Evolutionary conservation across 2,797 vertebrate species (phyloP), one percentile per base, ranked within the genome.

Genomic region (Sphaeramia orbicularis): DNA sequence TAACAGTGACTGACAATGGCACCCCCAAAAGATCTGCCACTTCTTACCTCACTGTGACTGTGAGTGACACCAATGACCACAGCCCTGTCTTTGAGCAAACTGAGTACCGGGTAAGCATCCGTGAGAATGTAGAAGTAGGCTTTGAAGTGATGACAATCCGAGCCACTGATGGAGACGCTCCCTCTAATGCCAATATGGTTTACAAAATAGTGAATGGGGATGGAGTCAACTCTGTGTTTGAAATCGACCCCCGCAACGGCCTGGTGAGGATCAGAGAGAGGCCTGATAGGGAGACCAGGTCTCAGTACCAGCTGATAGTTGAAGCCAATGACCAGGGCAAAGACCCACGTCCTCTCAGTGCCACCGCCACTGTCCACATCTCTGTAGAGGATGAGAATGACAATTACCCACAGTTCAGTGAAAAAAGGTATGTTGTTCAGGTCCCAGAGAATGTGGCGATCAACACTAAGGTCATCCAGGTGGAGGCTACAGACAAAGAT

Each of bases 251-350:
- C 0, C 93, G 95, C 5, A 96, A 96, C 0, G 98, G 98, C 0
- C 93, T 99, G 14, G 96, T 99, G 65, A 94, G 94, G 82, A 97
- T 97, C 7, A 85, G 93, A 6, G 95, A 96, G 3, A 87, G 78
- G 0, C 95, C 98, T 4, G 98, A 99, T 84, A 92, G 98, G 0
- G 98, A 99, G 89, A 93, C 92, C 7, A 87, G 93, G 35, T 86
- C 95, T 0, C 90, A 94, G 58, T 97, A 98, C 80, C 94, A 93
- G 77, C 90, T 99, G 42, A 96, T 97, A 11, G 97, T 99, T 14
- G 97, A 99, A 81, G 97, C 98, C 72, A 96, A 96, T 0, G 98
- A 99, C 88, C 97, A 98, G 89, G 98, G 98, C 19, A 97, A 95
- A 77, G 96, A 98, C 53, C 96, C 97, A 0, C 94, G 94, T 0